Conservation (phyloP, 2,113 vertebrate species). For the Antidorcas marsupialis region DNA sequence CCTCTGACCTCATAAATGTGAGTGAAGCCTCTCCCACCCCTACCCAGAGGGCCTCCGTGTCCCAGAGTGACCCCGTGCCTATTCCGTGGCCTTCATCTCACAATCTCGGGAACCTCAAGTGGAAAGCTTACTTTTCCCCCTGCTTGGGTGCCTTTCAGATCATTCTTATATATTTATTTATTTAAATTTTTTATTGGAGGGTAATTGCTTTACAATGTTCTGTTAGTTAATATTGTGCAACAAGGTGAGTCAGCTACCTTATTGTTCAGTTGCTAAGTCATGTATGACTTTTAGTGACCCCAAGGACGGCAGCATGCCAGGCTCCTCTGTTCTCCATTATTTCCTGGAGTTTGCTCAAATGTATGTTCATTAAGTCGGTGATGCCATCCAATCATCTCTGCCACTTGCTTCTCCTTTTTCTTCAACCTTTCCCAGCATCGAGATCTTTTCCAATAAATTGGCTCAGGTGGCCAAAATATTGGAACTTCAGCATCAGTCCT, state of each 20-base stretch:
- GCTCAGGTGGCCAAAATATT: neutral
- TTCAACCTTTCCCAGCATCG: neutral
- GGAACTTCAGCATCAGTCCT: neutral
- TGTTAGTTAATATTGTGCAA: neutral
- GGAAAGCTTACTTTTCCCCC: neutral
- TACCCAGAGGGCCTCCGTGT: neutral
- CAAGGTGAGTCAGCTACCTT: neutral
- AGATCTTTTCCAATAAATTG: neutral
- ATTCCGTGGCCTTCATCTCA: neutral
- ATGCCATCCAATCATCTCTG: neutral
- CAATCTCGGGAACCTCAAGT: rapidly evolving
- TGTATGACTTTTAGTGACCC: neutral
- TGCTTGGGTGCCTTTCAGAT: neutral
- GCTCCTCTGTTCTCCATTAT: neutral
- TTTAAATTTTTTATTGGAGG: neutral
- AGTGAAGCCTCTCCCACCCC: neutral
- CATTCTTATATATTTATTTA: neutral
- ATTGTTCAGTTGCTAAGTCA: neutral
- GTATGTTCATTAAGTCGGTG: neutral
- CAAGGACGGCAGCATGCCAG: neutral
- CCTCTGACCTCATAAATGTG: neutral
- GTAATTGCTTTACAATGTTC: neutral
- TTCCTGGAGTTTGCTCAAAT: neutral
- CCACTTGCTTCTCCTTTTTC: neutral
- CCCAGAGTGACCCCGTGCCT: neutral